phyloP scores from a whole-genome alignment of 2,888 invertebrate species.

The Amphipoea lucens region DNA sequence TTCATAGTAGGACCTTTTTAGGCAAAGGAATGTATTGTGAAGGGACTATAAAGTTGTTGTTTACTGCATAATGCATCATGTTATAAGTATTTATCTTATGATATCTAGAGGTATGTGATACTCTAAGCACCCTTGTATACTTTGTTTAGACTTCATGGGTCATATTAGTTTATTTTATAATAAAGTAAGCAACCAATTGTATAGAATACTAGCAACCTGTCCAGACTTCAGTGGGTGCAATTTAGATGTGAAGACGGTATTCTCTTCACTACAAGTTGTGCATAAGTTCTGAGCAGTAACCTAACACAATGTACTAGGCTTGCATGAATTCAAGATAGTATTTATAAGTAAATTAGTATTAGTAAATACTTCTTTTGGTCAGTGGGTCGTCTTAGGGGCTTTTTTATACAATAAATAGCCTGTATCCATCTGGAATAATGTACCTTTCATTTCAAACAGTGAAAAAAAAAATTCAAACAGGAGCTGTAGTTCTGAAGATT shows the following conservation, averaged over 20 bases:
- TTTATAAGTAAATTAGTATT: not conserved
- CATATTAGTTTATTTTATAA: not conserved
- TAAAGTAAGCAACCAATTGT: not conserved
- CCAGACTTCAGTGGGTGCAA: no score
- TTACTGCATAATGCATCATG: conserved; percentile 19
- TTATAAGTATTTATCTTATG: not conserved
- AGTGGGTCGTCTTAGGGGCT: no score
- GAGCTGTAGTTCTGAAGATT: not conserved
- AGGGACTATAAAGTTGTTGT: not conserved
- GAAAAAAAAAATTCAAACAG: not conserved
- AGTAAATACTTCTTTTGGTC: not conserved
- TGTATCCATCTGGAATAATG: not conserved
- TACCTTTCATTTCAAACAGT: not conserved
- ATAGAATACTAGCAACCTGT: not conserved
- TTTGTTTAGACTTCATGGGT: not conserved
- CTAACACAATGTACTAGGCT: not conserved
- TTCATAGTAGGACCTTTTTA: conserved; percentile 34
- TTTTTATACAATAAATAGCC: not conserved
- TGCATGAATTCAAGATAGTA: not conserved
- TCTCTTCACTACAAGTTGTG: no score
- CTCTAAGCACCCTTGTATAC: not conserved
- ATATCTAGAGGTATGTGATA: not conserved
- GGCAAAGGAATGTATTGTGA: conserved; percentile 23
- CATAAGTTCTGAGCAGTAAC: not conserved
- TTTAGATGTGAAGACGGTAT: no score